Base-by-base conservation (phyloP, 64 coral and sea anemone genomes). In the Stichodactyla mertensii region DNA sequence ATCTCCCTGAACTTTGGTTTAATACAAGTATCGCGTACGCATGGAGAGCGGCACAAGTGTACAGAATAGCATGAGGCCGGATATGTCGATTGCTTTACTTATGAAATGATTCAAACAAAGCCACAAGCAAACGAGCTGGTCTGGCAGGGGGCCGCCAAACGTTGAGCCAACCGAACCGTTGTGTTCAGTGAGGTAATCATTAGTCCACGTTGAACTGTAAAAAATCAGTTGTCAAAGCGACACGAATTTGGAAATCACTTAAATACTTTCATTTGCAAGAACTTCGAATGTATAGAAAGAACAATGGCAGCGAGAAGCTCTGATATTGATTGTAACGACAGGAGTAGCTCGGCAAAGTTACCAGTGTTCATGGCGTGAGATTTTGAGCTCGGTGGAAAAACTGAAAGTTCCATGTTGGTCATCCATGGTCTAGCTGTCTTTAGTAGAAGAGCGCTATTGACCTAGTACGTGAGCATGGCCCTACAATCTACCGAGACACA, bases 21-120 rank as follows among this genome's bases (percentile, higher is more conserved):
- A 74, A 74, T 74, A n/a, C 22, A 31, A 74, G 69, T 74, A 74
- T 74, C 69, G n/a, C 22, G 23, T 74, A 31, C 4, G 69, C 69
- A 27, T 74, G 24, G n/a, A 9, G 69, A 31, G 69, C 69, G 69
- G 10, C 24, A 12, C 24, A 27, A 74, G 69, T 74, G 69, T 74
- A 31, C 18, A 4, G 69, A 74, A 74, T 74, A 74, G 69, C 69
- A 74, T 74, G 69, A 31, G 69, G 69, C 69, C 69, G 69, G 69
- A 74, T 74, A 74, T 23, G 69, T 74, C 22, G n/a, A 31, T 74
- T 74, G 69, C 69, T 74, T 10, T 11, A 74, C 69, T 74, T 74
- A 74, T 74, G 69, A 74, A 74, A 74, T 74, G 16, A 74, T 74
- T 74, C 69, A 74, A 74, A 74, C 23, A 74, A 74, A 74, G 69